Percentiles rank a stretch among this genome's conserved stretches.
Conservation (phyloP, 2,888 invertebrate species). For the Myathropa florea region DNA sequence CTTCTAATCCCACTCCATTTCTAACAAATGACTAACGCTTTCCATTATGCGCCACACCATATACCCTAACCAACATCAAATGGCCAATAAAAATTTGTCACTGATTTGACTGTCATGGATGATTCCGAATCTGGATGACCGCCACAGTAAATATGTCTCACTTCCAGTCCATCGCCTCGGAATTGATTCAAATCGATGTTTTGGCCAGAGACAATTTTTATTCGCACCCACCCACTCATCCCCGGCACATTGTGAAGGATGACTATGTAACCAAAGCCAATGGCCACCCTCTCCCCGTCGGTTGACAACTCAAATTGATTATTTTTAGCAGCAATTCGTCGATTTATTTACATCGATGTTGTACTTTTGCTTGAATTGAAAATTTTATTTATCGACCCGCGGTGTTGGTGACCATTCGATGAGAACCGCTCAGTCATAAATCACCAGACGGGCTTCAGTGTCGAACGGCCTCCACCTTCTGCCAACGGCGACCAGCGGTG, state of each 20-base stretch:
- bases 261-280: neutral
- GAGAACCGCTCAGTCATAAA: slow-evolving; percentile 68
- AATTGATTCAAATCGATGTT: slow-evolving; percentile 71
- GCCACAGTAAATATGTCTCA: slow-evolving; percentile 66
- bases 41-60: slow-evolving; percentile 26
- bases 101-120: slow-evolving; percentile 55
- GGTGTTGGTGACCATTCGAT: slow-evolving; percentile 71
- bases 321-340: slow-evolving; percentile 67
- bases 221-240: neutral
- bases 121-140: slow-evolving; percentile 57
- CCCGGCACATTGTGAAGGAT: neutral
- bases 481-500: neutral
- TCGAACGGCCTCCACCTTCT: neutral
- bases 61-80: neutral
- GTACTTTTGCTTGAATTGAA: slow-evolving; percentile 55
- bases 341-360: slow-evolving; percentile 67
- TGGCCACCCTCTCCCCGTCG: neutral
- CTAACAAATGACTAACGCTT: slow-evolving; percentile 17
- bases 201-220: slow-evolving; percentile 47
- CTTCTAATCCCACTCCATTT: neutral
- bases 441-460: slow-evolving; percentile 16
- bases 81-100: slow-evolving; percentile 64
- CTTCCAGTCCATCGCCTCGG: slow-evolving; percentile 63
- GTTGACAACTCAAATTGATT: slow-evolving; percentile 61
- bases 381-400: slow-evolving; percentile 69